A percentile compares a stretch with the other conserved stretches of the same genome.
phyloP scores from a whole-genome alignment of 2,888 invertebrate species.

The Heliconius sara region DNA sequence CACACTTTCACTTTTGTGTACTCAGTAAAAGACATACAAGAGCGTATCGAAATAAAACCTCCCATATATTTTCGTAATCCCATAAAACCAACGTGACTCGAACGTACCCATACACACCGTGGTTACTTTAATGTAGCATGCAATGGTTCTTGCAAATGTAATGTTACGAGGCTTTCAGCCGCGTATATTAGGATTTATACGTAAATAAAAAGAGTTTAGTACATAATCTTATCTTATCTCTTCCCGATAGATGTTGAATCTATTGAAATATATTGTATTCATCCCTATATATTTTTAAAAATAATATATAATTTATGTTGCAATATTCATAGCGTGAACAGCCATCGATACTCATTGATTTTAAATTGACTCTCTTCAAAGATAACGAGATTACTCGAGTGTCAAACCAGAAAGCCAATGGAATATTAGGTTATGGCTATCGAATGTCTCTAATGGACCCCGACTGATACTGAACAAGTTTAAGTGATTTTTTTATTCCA shows the following conservation, averaged over 20 bases:
- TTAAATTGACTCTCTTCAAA: neutral
- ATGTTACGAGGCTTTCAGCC: constrained; percentile 20
- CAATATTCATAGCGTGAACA: no score
- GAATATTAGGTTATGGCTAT: constrained; percentile 35
- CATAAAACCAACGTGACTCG: constrained; percentile 40
- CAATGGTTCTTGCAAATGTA: constrained; percentile 33
- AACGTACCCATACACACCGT: constrained; percentile 29
- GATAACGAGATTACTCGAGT: constrained; percentile 14
- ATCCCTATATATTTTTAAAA: no score
- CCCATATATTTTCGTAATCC: constrained; percentile 42
- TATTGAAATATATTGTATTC: neutral
- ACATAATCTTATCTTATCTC: neutral
- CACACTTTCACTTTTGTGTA: constrained; percentile 36
- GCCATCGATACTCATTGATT: no score
- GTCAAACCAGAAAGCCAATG: constrained; percentile 28
- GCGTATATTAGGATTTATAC: constrained; percentile 22
- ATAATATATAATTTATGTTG: no score
- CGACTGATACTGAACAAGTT: constrained; percentile 31
- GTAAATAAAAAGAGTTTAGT: constrained; percentile 3
- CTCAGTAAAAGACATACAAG: constrained; percentile 30
- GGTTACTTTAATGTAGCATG: constrained; percentile 37
- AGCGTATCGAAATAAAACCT: constrained; percentile 37
- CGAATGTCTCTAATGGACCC: constrained; percentile 34
- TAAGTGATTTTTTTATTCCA: constrained; percentile 30
- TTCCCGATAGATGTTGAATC: no score